Base-by-base conservation (phyloP, 2,888 invertebrate genomes). In the Coleophora deauratella region DNA sequence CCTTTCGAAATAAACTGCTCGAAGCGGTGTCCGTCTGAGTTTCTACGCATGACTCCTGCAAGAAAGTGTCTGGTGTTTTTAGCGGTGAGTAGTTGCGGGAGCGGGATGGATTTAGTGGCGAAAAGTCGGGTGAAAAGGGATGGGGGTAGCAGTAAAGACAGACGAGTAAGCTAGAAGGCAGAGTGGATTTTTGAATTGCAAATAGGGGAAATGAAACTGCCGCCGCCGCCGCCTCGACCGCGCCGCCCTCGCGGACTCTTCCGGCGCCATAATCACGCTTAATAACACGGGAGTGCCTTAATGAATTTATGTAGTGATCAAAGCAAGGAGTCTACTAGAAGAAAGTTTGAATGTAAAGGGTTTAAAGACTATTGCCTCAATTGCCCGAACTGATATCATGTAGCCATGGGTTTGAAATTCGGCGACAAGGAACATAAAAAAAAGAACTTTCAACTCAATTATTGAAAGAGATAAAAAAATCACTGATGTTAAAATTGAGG, bases 101-200 rank as follows among this genome's bases (percentile, higher is more conserved):
- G 46, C 30, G 49, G 52, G 66, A 72, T 42, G 48, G 55, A 54
- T 51, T 53, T 50, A 64, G 58, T 40, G 48, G 31, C 37, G 33
- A 40, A 39, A 44, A 30, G 41, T 21, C 50, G 45, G 66, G 51
- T 54, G 48, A 59, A 72, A 62, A 56, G 69, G 65, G 62, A 66
- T 49, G 45, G 55, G 41, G 43, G 46, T 42, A 54, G 40, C 38
- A 44, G 46, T 44, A 43, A 51, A 59, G 59, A 54, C 52, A 57
- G 60, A 59, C 56, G 57, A 62, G 64, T 60, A 63, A 66, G 65
- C 56, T 64, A 59, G 51, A 59, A 58, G 65, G 66, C 70, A 63
- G 62, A 72, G 71, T 70, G 64, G 68, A 75, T 78, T 81, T 84
- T 84, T 78, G 81, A 80, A 81, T 85, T 85, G 82, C 82, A 81